Percentiles rank a stretch among this genome's conserved stretches.
phyloP scores from a whole-genome alignment of 23 tunicate genomes.

The Ciona savignyi region DNA sequence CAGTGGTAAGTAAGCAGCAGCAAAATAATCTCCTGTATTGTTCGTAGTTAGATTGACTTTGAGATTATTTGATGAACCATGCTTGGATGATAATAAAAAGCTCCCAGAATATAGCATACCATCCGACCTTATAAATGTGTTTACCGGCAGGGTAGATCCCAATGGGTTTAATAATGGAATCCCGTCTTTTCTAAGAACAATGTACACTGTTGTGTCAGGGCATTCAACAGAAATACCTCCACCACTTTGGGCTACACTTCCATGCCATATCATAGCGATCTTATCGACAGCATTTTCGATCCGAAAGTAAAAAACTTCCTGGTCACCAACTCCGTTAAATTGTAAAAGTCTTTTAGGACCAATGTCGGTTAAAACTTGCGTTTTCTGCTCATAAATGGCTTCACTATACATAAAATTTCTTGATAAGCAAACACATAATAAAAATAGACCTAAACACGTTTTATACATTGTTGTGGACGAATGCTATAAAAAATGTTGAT shows the following conservation, averaged over 20 bases:
- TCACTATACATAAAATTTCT: too few species aligned
- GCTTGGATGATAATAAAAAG: slow-evolving; percentile 10
- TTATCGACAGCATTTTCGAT: not conserved
- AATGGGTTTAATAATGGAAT: slow-evolving; percentile 69
- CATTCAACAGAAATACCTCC: slow-evolving; percentile 40
- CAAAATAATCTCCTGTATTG: slow-evolving; percentile 42
- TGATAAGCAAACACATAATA: too few species aligned
- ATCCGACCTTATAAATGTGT: slow-evolving; percentile 10
- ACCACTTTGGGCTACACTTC: slow-evolving; percentile 38
- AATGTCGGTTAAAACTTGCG: slow-evolving; percentile 11
- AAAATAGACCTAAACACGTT: too few species aligned
- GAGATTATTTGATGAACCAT: slow-evolving; percentile 7
- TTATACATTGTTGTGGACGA: too few species aligned
- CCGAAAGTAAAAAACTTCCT: slow-evolving; percentile 38
- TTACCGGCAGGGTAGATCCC: slow-evolving; percentile 23
- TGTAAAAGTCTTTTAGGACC: slow-evolving; percentile 23
- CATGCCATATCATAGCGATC: slow-evolving; percentile 29
- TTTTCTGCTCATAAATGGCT: not conserved
- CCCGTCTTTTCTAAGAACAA: slow-evolving; percentile 47
- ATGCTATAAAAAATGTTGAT: too few species aligned
- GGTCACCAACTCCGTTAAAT: slow-evolving; percentile 30
- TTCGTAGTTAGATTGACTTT: not conserved
- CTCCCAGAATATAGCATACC: slow-evolving; percentile 12
- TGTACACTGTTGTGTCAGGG: slow-evolving; percentile 20
- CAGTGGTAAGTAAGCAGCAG: slow-evolving; percentile 37